Evolutionary conservation across 2,888 invertebrate species (phyloP), one percentile per base, ranked within the genome.

Genomic region (Rhorus exstirpatorius): DNA sequence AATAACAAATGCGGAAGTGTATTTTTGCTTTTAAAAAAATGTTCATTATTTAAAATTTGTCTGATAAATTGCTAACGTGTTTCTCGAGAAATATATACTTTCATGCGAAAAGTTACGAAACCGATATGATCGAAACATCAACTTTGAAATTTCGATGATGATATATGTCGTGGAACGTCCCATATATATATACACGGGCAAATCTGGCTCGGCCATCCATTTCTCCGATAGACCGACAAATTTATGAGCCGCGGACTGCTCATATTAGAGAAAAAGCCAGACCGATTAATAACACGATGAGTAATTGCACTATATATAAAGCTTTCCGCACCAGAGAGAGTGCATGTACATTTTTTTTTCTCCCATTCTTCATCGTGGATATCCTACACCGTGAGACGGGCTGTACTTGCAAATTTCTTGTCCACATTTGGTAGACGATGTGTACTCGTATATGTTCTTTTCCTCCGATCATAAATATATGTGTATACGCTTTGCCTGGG

Each of bases 201-300:
- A 61, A 41, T 12, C 17, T 2, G 10, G 51, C 35, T 17, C 12
- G 44, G 35, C 44, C 49, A 31, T 44, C 46, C 31, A 46, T 58
- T 49, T 58, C 41, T 49, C 38, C 51, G 71, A 53, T 79, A 63
- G 65, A 75, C 58, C 41, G 75, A 79, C 38, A 60, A 79, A 70
- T 82, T 82, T 79, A 65, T 65, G 75, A 55, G 44, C 68, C 21
- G 72, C 71, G 26, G 60, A 53, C 68, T 68, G 78, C 21, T 38
- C 21, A 19, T 49, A 79, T 70, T 75, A 79, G 70, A 51, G 75
- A 82, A 82, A 76, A 79, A 68, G 60, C 35, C 41, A 31, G 14
- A 75, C 63, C 63, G 70, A 82, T 82, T 82, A 68, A 79, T 79
- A 79, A 79, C 70, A 65, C 44, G 82, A 79, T 82, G 79, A 82